phyloP scores from a whole-genome alignment of 2,797 vertebrate species.

The Taenioides sp. region DNA sequence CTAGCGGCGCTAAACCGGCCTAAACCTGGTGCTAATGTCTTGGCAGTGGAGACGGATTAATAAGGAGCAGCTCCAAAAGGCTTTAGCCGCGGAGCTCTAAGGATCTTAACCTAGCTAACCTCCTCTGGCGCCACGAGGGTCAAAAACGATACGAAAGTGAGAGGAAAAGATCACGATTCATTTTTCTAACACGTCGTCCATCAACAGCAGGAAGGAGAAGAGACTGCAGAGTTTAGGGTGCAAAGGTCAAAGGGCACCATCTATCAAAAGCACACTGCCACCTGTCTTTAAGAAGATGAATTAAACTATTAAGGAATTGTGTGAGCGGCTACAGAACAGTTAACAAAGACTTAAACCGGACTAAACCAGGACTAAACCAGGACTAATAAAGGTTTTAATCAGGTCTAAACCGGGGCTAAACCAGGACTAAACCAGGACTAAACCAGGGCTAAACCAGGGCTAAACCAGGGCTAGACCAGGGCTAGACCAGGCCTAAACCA shows the following conservation, averaged over 20 bases:
- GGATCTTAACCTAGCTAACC: constrained; percentile 93
- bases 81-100: constrained; percentile 85
- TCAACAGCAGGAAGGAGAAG: neutral
- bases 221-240: neutral
- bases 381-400: neutral
- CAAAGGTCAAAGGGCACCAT: neutral
- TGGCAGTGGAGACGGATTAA: constrained; percentile 88
- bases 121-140: constrained; percentile 76
- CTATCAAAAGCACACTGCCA: neutral
- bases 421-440: no score
- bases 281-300: neutral
- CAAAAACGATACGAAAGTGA: constrained; percentile 47
- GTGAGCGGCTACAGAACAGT: no score
- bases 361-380: neutral
- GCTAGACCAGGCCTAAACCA: no score
- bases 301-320: no score
- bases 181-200: constrained; percentile 45
- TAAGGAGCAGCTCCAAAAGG: constrained; percentile 88
- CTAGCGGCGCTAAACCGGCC: constrained; percentile 81
- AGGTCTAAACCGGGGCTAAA: no score
- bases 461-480: no score
- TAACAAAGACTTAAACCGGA: neutral
- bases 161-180: constrained; percentile 40
- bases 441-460: no score
- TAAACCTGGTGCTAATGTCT: constrained; percentile 91